phyloP scores from a whole-genome alignment of 1,140 invertebrate genomes.

The Branchinecta lynchi region DNA sequence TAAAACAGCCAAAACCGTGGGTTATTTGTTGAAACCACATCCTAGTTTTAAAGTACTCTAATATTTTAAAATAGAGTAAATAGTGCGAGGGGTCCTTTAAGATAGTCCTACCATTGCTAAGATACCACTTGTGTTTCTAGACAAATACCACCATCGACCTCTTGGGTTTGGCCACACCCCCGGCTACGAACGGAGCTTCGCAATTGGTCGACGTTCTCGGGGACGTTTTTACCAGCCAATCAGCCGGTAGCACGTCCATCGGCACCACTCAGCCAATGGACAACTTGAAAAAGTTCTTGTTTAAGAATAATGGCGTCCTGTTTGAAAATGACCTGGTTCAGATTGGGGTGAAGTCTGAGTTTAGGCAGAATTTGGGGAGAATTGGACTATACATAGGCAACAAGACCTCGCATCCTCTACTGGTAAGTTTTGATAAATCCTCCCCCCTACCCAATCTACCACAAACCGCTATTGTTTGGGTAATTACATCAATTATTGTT shows the following conservation, averaged over 20 bases:
- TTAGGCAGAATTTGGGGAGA: slow-evolving; percentile 82
- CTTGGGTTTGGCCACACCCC: slow-evolving; percentile 65
- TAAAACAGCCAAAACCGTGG: no score
- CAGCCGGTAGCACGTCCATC: slow-evolving; percentile 21
- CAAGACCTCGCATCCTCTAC: slow-evolving; percentile 71
- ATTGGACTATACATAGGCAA: slow-evolving; percentile 96
- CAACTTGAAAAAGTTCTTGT: slow-evolving; percentile 84
- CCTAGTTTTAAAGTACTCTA: no score
- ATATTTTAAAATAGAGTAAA: no score
- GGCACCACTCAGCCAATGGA: slow-evolving; percentile 45
- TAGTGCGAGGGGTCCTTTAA: no score
- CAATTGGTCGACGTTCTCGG: slow-evolving; percentile 80
- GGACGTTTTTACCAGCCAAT: slow-evolving; percentile 47
- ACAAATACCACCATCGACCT: slow-evolving; percentile 41
- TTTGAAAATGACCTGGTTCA: slow-evolving; percentile 97
- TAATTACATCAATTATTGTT: no score
- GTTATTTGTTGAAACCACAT: no score
- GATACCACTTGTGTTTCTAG: neutral
- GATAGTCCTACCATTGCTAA: no score
- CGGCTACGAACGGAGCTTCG: slow-evolving; percentile 43
- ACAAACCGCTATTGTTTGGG: neutral
- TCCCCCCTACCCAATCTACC: neutral
- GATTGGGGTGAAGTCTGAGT: slow-evolving; percentile 96
- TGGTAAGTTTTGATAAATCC: slow-evolving; percentile 33
- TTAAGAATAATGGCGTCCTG: slow-evolving; percentile 93